Base-by-base conservation (phyloP, 2,797 vertebrate genomes). In the Chaetophractus vellerosus region DNA sequence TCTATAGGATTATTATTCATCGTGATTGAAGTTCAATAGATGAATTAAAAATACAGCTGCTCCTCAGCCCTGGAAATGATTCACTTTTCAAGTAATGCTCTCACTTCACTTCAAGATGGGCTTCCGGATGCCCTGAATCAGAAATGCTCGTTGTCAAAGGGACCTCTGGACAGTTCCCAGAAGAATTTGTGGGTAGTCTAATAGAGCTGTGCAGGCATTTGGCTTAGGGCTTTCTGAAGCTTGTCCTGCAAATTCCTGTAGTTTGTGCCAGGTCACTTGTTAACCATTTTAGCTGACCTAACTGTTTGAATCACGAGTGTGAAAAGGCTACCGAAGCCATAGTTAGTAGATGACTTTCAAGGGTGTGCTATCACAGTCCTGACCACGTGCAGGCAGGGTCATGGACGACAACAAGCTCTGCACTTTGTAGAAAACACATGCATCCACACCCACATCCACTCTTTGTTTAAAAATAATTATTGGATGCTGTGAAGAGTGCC, bases 261-360 rank as follows among this genome's bases (percentile, higher is more conserved):
- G 57, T 96, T 97, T 95, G 94, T 59, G 96, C 95, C 96, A 89
- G 61, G 96, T 96, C 95, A 96, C 88, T 95, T 94, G 94, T 96
- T 96, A 96, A 95, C 93, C 97, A 61, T 97, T 98, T 98, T 92
- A 97, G 90, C 94, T 97, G 95, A 89, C 91, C 95, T 95, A 76
- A 96, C 94, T 91, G 78, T 97, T 95, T 90, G 92, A 88, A 83
- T 61, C 93, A 92, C 1, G 84, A 55, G 88, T 97, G 81, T 88
- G 91, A 96, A 95, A 96, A 92, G 90, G 87, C 91, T 83, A 57
- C 80, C 26, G 52, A 88, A 68, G 93, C 66, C 96, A 75, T 59
- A 95, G 75, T 94, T 97, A 86, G 84, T 76, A 91, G 61, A 96
- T 96, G 95, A 33, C 63, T 91, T 96, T 90, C 82, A 96, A 89